Percentiles rank a stretch among this genome's conserved stretches.
Conservation (phyloP, 2,797 vertebrate genomes). For the Gymnopithys bicolor region DNA sequence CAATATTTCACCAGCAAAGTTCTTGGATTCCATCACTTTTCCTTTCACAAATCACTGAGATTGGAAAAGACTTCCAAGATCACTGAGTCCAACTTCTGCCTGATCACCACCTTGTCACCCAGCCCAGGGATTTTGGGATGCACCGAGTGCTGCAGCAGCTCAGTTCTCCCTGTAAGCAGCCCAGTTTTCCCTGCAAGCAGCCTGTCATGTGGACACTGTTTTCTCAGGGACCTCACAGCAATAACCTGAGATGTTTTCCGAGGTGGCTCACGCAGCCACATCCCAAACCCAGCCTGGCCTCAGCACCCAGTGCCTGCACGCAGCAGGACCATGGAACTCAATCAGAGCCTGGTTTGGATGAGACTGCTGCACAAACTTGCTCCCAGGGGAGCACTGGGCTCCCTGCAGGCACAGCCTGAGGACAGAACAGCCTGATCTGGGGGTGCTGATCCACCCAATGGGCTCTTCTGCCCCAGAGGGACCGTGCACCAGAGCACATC, state of each 20-base stretch:
- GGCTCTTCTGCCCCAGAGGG: background rate
- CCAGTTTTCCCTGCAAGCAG: background rate
- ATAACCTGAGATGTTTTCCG: background rate
- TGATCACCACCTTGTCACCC: background rate
- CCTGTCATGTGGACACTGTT: background rate
- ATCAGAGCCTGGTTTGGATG: background rate
- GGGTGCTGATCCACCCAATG: background rate
- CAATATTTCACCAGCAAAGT: background rate
- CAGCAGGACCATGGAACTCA: fast-evolving
- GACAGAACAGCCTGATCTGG: fast-evolving
- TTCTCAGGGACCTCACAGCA: background rate
- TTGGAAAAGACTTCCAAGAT: background rate
- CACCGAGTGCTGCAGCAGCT: background rate
- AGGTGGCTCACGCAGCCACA: background rate
- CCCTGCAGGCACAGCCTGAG: background rate
- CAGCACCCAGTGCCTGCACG: background rate
- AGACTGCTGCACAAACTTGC: background rate
- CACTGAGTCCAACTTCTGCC: fast-evolving
- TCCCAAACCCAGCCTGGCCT: background rate
- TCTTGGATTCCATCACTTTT: background rate
- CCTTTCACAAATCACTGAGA: background rate
- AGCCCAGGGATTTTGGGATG: background rate
- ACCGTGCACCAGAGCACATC: background rate
- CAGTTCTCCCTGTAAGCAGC: background rate
- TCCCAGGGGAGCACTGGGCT: background rate